Evolutionary conservation across 2,888 invertebrate species (phyloP).

Genomic region (Nymphalis polychloros): DNA sequence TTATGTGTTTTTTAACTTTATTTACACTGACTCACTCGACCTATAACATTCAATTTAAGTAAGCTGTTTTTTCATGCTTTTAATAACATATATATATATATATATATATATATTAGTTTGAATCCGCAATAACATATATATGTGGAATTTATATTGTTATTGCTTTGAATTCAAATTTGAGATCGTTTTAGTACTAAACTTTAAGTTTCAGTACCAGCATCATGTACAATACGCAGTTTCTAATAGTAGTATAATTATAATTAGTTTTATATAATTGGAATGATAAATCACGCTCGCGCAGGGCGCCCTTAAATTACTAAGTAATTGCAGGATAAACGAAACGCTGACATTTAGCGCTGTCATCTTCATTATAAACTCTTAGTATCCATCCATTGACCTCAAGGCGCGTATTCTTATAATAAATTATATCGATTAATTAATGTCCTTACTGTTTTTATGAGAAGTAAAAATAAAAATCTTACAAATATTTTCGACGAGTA

Average conservation of each 20-base stretch:
- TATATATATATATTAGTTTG: too few species aligned
- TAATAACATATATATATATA: too few species aligned
- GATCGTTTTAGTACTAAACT: too few species aligned
- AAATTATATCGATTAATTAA: neutral
- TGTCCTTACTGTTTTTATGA: neutral
- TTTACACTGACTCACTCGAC: too few species aligned
- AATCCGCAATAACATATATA: too few species aligned
- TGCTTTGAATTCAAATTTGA: too few species aligned
- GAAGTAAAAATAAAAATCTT: neutral
- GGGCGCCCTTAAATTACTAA: slow-evolving; percentile 48
- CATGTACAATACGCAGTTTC: neutral
- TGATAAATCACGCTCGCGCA: slow-evolving; percentile 32
- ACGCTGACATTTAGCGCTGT: slow-evolving; percentile 26
- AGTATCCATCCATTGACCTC: neutral
- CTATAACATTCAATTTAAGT: too few species aligned
- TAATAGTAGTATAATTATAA: neutral
- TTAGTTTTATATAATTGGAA: slow-evolving; percentile 18
- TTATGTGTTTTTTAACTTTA: too few species aligned
- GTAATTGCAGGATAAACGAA: slow-evolving; percentile 60
- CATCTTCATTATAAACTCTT: slow-evolving; percentile 6
- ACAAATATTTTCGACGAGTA: neutral
- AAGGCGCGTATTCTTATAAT: neutral
- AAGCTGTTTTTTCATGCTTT: too few species aligned
- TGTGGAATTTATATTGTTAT: too few species aligned
- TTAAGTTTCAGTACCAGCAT: too few species aligned